Evolutionary conservation across 2,888 invertebrate genomes (phyloP).

Genomic region (Colostygia pectinataria): DNA sequence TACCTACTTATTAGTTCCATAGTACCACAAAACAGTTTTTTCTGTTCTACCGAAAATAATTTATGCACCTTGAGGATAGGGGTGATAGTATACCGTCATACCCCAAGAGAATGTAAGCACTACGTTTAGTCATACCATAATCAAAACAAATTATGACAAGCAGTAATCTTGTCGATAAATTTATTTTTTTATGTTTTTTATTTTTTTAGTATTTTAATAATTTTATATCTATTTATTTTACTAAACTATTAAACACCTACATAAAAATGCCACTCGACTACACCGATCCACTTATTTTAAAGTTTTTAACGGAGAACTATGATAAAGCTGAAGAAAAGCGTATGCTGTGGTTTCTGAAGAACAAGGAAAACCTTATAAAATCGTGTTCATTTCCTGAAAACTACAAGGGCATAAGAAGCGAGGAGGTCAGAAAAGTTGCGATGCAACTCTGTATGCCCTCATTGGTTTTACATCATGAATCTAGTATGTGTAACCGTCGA

Average conservation of each 20-base stretch:
- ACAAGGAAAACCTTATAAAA: slow-evolving; percentile 20
- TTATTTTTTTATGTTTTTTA: slow-evolving; percentile 4
- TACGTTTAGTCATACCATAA: no score
- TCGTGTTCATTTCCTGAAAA: slow-evolving; percentile 12
- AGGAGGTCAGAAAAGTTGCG: slow-evolving; percentile 12
- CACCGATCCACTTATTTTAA: slow-evolving; percentile 28
- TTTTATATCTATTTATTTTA: slow-evolving; percentile 8
- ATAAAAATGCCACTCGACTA: slow-evolving; percentile 34
- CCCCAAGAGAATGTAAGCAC: no score
- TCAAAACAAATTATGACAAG: no score
- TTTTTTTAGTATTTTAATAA: slow-evolving; percentile 1
- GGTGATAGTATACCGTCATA: no score
- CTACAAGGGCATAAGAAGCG: slow-evolving; percentile 11
- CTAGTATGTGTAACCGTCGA: slow-evolving; percentile 18
- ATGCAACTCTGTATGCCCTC: slow-evolving; percentile 15
- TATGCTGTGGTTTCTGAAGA: slow-evolving; percentile 35
- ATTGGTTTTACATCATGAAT: slow-evolving; percentile 15
- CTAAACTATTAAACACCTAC: neutral
- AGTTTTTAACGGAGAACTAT: slow-evolving; percentile 35
- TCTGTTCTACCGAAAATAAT: no score
- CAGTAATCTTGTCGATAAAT: no score
- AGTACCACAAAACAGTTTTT: no score
- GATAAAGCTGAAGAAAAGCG: slow-evolving; percentile 32
- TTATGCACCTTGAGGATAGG: no score
- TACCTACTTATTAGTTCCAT: no score